Conservation (phyloP, 2,113 vertebrate genomes). For the Heloderma charlesbogerti region DNA sequence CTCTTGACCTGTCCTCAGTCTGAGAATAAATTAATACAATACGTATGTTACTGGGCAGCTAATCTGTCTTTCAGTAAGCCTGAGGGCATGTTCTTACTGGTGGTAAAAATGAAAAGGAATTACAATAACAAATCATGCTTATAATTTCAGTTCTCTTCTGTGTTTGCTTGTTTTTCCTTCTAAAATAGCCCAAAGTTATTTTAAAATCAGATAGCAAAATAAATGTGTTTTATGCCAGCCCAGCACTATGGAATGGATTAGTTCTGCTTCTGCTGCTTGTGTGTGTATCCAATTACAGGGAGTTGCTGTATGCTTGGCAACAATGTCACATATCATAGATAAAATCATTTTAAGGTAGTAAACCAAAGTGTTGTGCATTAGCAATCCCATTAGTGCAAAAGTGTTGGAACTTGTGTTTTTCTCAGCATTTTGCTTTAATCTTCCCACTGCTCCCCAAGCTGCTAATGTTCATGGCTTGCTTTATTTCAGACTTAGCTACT, state of each 20-base stretch:
- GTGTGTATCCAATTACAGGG: conserved; percentile 41
- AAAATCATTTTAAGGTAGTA: conserved; percentile 21
- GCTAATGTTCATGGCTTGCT: conserved; percentile 45
- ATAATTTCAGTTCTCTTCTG: not conserved
- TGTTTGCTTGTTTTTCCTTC: conserved; percentile 34
- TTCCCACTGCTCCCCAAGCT: not conserved
- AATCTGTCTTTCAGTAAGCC: not conserved
- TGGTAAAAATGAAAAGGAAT: not conserved
- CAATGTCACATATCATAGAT: conserved; percentile 37
- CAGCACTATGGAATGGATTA: conserved; percentile 45
- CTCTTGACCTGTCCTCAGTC: not conserved
- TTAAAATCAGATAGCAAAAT: conserved; percentile 63
- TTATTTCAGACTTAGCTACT: conserved; percentile 64
- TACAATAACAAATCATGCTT: not conserved
- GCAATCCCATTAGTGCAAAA: conserved; percentile 56
- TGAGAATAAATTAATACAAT: not conserved
- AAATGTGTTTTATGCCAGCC: conserved; percentile 39
- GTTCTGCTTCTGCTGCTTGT: conserved; percentile 52
- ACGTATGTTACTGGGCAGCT: not conserved
- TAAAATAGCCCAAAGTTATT: conserved; percentile 47
- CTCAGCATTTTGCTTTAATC: conserved; percentile 41
- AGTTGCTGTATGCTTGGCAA: conserved; percentile 21
- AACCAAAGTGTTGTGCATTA: conserved; percentile 52
- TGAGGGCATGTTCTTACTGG: not conserved
- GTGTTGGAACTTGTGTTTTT: conserved; percentile 42